Conservation (phyloP, 2,797 vertebrate species). For the Sebastes vulpes region DNA sequence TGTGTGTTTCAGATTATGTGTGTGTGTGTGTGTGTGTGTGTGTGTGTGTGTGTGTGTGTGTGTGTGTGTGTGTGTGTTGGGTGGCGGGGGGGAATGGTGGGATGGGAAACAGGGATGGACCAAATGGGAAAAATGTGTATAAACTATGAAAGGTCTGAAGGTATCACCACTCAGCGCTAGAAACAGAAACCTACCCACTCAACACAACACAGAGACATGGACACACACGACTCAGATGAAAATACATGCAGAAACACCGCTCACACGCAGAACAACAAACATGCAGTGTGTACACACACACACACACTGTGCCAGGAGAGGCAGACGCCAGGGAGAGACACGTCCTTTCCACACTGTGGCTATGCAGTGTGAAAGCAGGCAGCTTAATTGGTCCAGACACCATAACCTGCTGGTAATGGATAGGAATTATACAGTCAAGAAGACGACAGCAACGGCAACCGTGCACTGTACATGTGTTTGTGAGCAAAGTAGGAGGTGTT, state of each 20-base stretch:
- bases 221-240: neutral
- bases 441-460: neutral
- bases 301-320: neutral
- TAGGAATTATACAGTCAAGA: constrained; percentile 42
- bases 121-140: neutral
- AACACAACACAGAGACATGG: neutral
- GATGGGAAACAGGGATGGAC: neutral
- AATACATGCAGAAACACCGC: neutral
- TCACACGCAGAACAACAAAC: neutral
- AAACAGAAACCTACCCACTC: neutral
- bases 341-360: neutral
- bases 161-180: neutral
- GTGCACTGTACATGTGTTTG: neutral
- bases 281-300: neutral
- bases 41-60: neutral
- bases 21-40: neutral
- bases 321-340: neutral
- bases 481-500: neutral
- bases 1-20: neutral
- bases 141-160: neutral
- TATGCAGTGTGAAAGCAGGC: constrained; percentile 7
- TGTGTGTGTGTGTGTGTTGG: neutral
- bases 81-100: accelerated
- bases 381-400: constrained; percentile 34
- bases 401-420: constrained; percentile 39